Conservation (phyloP, 2,797 vertebrate genomes). For the Bryconaethiops microstoma region DNA sequence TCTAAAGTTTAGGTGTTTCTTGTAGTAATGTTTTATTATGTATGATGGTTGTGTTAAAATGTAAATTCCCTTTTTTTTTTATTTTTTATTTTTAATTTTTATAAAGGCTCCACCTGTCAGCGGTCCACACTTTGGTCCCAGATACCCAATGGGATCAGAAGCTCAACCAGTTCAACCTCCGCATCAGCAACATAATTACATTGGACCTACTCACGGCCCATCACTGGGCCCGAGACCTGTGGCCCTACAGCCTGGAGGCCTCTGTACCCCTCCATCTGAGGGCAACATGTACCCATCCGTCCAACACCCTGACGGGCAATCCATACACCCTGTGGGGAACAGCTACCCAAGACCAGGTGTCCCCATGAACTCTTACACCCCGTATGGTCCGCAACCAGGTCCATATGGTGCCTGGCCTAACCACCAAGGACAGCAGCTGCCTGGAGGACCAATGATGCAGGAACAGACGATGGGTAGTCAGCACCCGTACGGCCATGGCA, state of each 20-base stretch:
- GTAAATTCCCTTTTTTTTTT: not conserved
- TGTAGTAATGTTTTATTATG: not conserved
- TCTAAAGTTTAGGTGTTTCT: not conserved
- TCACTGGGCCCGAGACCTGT: conserved; percentile 82
- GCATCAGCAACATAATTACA: conserved; percentile 75
- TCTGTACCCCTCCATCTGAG: conserved; percentile 79
- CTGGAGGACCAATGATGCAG: conserved; percentile 70
- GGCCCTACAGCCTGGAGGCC: conserved; percentile 78
- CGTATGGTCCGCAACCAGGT: conserved; percentile 63
- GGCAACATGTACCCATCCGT: conserved; percentile 80
- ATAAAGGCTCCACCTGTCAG: conserved; percentile 83
- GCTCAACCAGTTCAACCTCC: conserved; percentile 66
- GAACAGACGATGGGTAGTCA: conserved; percentile 76
- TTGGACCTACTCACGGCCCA: conserved; percentile 80
- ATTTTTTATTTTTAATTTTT: too few species aligned
- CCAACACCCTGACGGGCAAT: conserved; percentile 76
- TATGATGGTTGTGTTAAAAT: not conserved
- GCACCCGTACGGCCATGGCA: conserved; percentile 75
- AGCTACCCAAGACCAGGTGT: conserved; percentile 70
- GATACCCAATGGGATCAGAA: conserved; percentile 77
- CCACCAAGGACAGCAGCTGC: conserved; percentile 70
- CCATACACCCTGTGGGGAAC: conserved; percentile 69
- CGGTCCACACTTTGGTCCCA: conserved; percentile 79
- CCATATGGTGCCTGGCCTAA: conserved; percentile 66
- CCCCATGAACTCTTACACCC: conserved; percentile 68